Evolutionary conservation across 2,888 invertebrate species (phyloP).

Genomic region (Acrobasis consociella): DNA sequence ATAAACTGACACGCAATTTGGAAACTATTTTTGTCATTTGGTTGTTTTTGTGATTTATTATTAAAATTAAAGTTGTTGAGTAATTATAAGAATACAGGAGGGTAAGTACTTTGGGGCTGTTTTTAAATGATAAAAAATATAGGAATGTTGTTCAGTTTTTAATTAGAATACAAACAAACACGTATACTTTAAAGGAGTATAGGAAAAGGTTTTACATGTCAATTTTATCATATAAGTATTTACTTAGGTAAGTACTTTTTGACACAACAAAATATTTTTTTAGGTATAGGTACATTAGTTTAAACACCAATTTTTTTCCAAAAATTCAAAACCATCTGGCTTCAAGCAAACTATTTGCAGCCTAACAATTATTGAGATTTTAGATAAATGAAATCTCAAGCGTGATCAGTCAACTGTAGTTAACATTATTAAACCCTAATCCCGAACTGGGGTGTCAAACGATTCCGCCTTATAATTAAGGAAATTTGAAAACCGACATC

Average conservation of each 20-base stretch:
- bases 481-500: slow-evolving; percentile 72
- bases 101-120: too few relatives aligned
- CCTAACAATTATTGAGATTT: slow-evolving; percentile 27
- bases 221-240: too few relatives aligned
- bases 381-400: slow-evolving; percentile 31
- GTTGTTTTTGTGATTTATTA: not conserved
- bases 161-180: too few relatives aligned
- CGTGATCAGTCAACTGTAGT: slow-evolving; percentile 35
- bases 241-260: too few relatives aligned
- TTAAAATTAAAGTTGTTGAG: not conserved
- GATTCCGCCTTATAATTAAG: slow-evolving; percentile 72
- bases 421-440: slow-evolving; percentile 34
- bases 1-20: slow-evolving; percentile 10
- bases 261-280: too few relatives aligned
- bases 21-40: slow-evolving; percentile 5
- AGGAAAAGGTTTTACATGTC: too few relatives aligned
- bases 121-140: too few relatives aligned
- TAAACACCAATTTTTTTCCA: not conserved
- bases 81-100: too few relatives aligned
- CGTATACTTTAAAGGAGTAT: too few relatives aligned
- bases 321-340: slow-evolving; percentile 10
- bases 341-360: slow-evolving; percentile 7
- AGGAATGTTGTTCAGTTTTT: too few relatives aligned
- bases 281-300: too few relatives aligned
- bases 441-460: slow-evolving; percentile 53